Evolutionary conservation across 2,113 vertebrate species (phyloP).

Genomic region (Oncorhynchus tshawytscha): DNA sequence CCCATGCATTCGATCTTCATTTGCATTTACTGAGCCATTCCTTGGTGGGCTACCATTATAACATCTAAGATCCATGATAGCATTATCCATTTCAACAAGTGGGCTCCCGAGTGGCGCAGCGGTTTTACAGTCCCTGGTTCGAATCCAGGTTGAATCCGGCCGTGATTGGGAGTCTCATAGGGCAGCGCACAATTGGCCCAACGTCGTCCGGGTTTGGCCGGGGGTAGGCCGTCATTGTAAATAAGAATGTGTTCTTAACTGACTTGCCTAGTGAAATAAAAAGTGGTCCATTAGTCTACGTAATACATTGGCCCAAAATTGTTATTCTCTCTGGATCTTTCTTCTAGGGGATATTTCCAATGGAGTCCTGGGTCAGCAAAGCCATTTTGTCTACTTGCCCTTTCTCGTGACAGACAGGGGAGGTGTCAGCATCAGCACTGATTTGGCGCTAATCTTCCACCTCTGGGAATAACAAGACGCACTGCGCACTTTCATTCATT

Average conservation of each 20-base stretch:
- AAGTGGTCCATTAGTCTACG: background rate
- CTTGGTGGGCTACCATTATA: background rate
- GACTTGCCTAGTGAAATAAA: too few relatives aligned
- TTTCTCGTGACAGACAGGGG: constrained; percentile 11
- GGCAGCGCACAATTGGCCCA: too few relatives aligned
- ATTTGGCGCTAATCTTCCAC: background rate
- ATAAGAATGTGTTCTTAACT: too few relatives aligned
- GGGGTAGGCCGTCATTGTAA: too few relatives aligned
- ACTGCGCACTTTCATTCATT: constrained; percentile 3
- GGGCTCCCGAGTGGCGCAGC: too few relatives aligned
- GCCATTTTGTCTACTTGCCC: background rate
- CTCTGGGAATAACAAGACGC: background rate
- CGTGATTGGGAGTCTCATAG: too few relatives aligned
- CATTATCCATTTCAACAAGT: constrained; percentile 2
- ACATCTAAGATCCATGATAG: background rate
- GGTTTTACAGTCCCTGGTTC: too few relatives aligned
- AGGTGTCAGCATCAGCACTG: constrained; percentile 10
- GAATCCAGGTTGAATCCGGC: too few relatives aligned
- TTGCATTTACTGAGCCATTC: background rate
- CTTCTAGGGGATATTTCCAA: constrained; percentile 20
- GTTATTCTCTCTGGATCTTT: background rate
- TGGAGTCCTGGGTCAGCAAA: constrained; percentile 6
- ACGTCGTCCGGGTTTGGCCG: too few relatives aligned
- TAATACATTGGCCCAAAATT: background rate
- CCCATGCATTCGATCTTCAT: background rate